Evolutionary conservation across 2,888 invertebrate genomes (phyloP), one percentile per base, ranked within the genome.

Genomic region (Amblyjoppa fuscipennis): DNA sequence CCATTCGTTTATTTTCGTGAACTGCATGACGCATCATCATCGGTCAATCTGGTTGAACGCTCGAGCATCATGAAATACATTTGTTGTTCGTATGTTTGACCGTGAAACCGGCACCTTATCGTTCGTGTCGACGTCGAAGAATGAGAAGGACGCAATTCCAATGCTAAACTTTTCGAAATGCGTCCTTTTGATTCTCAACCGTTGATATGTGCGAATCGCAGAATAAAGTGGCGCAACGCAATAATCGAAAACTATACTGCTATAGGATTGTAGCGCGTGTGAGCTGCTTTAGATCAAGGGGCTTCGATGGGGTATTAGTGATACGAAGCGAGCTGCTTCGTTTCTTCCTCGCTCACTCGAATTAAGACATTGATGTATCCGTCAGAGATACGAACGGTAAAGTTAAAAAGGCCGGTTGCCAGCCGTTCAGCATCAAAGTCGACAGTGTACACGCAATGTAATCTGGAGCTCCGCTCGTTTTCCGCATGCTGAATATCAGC

Each of bases 311-410:
- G 45, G 64, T 61, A 68, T 28, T 45, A 81, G 70, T 68, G 53
- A 66, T 78, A 71, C 79, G 66, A 28, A 5, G 28, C 28, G 31
- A 28, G 49, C 81, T 85, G 85, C 41, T 59, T 73, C 73, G 73
- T 81, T 73, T 84, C 81, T 69, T 69, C 73, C 41, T 59, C 31
- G 61, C 73, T 81, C 81, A 70, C 74, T 78, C 74, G 69, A 70
- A 75, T 78, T 53, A 31, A 85, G 78, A 78, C 75, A 75, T 85
- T 78, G 78, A 85, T 82, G 31, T 38, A 76, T 82, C 59, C 66
- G 77, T 75, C 66, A 56, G 70, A 53, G n/a, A 45, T 34, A 31
- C 16, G 49, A 34, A 53, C 56, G 69, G 74, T 81, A 70, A 74
- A 74, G 81, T 34, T 66, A 70, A 69, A 61, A 75, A 56, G 53